Evolutionary conservation across 2,888 invertebrate genomes (phyloP), one percentile per base, ranked within the genome.

Genomic region (Drosophila engyochracea): DNA sequence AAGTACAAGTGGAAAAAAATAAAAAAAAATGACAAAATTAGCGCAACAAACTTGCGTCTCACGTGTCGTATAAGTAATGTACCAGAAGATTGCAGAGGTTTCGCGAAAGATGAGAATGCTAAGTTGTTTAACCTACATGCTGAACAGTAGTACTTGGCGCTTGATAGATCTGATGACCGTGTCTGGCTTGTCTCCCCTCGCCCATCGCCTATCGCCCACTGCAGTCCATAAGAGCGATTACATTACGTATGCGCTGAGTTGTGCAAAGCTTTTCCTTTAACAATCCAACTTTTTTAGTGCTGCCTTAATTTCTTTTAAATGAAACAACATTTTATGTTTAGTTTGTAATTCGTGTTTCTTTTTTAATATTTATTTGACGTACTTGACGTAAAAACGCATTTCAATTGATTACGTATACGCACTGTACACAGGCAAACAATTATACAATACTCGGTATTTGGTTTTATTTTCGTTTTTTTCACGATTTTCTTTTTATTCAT

Each of bases 21-120:
- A 41, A 35, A 53, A 68, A n/a, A 67, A 67, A 63, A 69, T 65
- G 70, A 54, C 69, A 58, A 85, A 86, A 90, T 86, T 86, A 86
- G 90, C 88, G 81, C 88, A 88, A 74, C 70, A 73, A 74, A 74
- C 68, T 68, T 70, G 59, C 25, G 72, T 70, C 47, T 57, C 51
- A 80, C 74, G 75, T 80, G 88, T 68, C 82, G 87, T 80, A 80
- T 87, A 67, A 74, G 80, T 75, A 80, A 84, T 79, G 72, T 77
- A 51, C 31, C 58, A 60, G 61, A 60, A 74, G 74, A 16, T 65
- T 68, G 66, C 54, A 41, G 39, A 39, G 54, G 35, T 57, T 58
- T 19, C 44, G 57, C 16, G 33, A 51, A 64, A 62, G 61, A 70
- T 69, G 78, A 59, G 68, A 70, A 82, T 79, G 77, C 73, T 79